A percentile compares a stretch with the other conserved stretches of the same genome.
Evolutionary conservation across 2,888 invertebrate genomes (phyloP).

Genomic region (Catocala sponsa): DNA sequence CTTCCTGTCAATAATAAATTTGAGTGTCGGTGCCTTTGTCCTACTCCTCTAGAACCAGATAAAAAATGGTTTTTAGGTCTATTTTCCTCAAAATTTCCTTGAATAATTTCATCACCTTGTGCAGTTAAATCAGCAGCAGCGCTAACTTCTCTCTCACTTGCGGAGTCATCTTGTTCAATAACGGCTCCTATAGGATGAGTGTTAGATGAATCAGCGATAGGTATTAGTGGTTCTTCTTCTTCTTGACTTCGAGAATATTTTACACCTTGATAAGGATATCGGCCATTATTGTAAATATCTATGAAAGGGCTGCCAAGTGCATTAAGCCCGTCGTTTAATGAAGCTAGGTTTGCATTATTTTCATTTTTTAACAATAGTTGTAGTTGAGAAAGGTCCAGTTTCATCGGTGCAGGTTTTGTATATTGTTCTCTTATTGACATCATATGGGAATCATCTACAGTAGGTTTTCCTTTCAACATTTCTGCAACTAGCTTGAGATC

Average conservation of each 20-base stretch:
- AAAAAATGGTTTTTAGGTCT: constrained; percentile 63
- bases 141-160: constrained; percentile 65
- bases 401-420: constrained; percentile 69
- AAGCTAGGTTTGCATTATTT: constrained; percentile 60
- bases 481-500: constrained; percentile 83
- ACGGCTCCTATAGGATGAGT: constrained; percentile 84
- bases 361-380: constrained; percentile 78
- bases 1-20: constrained; percentile 66
- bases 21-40: constrained; percentile 70
- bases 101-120: constrained; percentile 61
- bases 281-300: constrained; percentile 71
- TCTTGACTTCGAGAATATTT: constrained; percentile 85
- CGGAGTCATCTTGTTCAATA: constrained; percentile 76
- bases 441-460: constrained; percentile 72
- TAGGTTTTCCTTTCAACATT: constrained; percentile 79
- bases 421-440: constrained; percentile 70
- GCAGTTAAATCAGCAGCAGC: constrained; percentile 65
- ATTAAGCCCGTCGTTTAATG: constrained; percentile 65
- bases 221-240: constrained; percentile 79
- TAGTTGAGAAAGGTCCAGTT: constrained; percentile 75
- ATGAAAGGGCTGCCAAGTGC: constrained; percentile 70
- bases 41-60: constrained; percentile 58
- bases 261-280: constrained; percentile 77
- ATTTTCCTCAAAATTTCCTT: constrained; percentile 62
- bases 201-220: constrained; percentile 77